Percentiles rank a stretch among this genome's conserved stretches.
phyloP scores from a whole-genome alignment of 2,113 vertebrate genomes.

The Sardina pilchardus region DNA sequence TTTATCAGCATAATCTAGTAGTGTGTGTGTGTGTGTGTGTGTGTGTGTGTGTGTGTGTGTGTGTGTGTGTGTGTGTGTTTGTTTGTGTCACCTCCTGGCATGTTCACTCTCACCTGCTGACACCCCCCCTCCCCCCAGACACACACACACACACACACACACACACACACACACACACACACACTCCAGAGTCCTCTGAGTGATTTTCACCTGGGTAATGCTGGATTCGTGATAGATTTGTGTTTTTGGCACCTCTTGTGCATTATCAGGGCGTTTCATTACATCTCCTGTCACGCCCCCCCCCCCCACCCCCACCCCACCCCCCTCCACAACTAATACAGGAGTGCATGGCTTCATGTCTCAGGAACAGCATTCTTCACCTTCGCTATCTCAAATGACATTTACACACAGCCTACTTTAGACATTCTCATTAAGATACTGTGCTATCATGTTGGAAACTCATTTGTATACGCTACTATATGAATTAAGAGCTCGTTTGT shows the following conservation, averaged over 20 bases:
- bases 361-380: not conserved
- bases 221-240: not conserved
- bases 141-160: not conserved
- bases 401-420: not conserved
- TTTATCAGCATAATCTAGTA: not conserved
- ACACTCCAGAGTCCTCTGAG: not conserved
- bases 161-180: slow-evolving; percentile 24
- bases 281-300: not conserved
- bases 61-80: not conserved
- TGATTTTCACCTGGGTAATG: not conserved
- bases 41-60: not conserved
- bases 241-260: not conserved
- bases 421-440: not conserved
- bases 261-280: slow-evolving; percentile 1
- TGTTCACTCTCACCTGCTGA: not conserved
- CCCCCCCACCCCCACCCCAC: no score
- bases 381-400: not conserved
- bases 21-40: not conserved
- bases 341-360: not conserved
- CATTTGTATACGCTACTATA: not conserved
- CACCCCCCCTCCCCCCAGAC: not conserved
- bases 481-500: not conserved
- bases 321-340: not conserved
- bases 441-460: not conserved
- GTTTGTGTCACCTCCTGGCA: not conserved